Percentiles rank a stretch among this genome's conserved stretches.
phyloP scores from a whole-genome alignment of 2,113 vertebrate genomes.

The Ceyx margarethae region DNA sequence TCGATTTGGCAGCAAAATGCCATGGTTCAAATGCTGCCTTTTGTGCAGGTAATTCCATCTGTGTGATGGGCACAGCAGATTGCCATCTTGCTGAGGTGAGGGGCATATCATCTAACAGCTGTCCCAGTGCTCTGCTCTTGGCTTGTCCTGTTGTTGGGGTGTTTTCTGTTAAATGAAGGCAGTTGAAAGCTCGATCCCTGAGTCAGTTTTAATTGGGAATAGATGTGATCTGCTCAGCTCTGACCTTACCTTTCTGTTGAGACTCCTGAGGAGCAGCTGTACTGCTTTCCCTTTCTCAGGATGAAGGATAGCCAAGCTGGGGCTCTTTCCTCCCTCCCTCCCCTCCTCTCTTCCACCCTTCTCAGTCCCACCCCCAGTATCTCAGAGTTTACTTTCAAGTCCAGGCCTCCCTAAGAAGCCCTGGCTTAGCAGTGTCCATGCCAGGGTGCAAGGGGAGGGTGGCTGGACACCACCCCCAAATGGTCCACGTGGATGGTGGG shows the following conservation, averaged over 20 bases:
- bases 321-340: not conserved
- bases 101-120: slow-evolving; percentile 12
- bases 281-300: not conserved
- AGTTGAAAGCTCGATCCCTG: not conserved
- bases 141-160: not conserved
- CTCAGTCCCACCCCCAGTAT: rapidly evolving
- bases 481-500: not conserved
- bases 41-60: slow-evolving; percentile 39
- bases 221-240: not conserved
- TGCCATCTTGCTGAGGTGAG: not conserved
- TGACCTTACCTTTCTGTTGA: not conserved
- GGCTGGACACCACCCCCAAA: not conserved
- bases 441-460: not conserved
- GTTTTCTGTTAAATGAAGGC: not conserved
- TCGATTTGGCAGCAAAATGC: slow-evolving; percentile 10
- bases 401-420: not conserved
- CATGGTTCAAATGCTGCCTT: not conserved
- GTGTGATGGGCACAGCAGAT: not conserved
- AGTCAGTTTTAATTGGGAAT: not conserved
- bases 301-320: not conserved
- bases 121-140: slow-evolving; percentile 4
- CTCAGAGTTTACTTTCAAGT: not conserved
- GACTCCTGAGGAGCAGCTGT: not conserved
- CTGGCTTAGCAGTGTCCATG: not conserved
- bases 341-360: not conserved